phyloP scores from a whole-genome alignment of 1,140 invertebrate species.

The Drosophila murphyi region DNA sequence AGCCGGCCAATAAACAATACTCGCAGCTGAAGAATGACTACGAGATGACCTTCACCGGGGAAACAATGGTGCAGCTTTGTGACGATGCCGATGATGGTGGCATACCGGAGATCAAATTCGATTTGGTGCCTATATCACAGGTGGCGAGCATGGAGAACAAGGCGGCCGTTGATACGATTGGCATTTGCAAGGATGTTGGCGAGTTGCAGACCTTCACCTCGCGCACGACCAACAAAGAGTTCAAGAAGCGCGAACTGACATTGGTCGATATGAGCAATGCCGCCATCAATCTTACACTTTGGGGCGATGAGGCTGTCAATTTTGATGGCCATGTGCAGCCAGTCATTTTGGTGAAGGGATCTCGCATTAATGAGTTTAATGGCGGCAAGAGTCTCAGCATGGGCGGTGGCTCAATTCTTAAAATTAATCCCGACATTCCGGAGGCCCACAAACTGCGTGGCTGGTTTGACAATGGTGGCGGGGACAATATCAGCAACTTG shows the following conservation, averaged over 20 bases:
- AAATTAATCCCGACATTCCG: constrained; percentile 94
- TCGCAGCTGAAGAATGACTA: constrained; percentile 95
- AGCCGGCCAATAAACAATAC: constrained; percentile 97
- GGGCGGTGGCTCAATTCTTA: constrained; percentile 87
- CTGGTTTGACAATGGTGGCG: constrained; percentile 94
- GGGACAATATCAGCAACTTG: constrained; percentile 86
- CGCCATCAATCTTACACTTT: constrained; percentile 90
- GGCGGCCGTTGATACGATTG: constrained; percentile 93
- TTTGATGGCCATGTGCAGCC: constrained; percentile 92
- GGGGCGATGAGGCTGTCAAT: constrained; percentile 92
- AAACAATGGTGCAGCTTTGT: constrained; percentile 91
- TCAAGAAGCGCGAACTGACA: constrained; percentile 95
- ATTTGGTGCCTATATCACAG: constrained; percentile 92
- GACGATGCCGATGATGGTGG: constrained; percentile 86
- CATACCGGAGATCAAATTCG: constrained; percentile 92
- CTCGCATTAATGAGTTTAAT: constrained; percentile 89
- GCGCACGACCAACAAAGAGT: constrained; percentile 90
- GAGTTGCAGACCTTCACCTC: constrained; percentile 91
- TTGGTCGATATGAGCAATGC: constrained; percentile 94
- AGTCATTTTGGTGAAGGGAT: constrained; percentile 93
- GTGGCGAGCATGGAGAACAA: constrained; percentile 89
- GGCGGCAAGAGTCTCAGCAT: constrained; percentile 87
- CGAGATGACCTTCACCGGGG: constrained; percentile 95
- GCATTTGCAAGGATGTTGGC: constrained; percentile 91
- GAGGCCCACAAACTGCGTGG: constrained; percentile 94